Base-by-base conservation (phyloP, 2,113 vertebrate genomes). In the Peromyscus californicus region DNA sequence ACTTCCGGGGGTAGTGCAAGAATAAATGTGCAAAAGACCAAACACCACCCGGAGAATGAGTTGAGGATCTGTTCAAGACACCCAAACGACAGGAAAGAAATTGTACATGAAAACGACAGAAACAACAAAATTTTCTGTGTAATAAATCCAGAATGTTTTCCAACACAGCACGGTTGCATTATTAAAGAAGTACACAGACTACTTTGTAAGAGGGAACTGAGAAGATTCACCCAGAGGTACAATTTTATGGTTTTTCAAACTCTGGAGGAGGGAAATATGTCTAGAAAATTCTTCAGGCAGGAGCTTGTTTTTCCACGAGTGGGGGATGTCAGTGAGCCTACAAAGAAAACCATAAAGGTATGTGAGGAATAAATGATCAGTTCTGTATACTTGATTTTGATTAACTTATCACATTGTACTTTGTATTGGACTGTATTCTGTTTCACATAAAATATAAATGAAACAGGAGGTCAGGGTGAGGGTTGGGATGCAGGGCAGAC, bases 341-440 rank as follows among this genome's bases (percentile, higher is more conserved):
- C 9, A 4, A 90, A 72, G 3, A 21, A 78, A 83, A 3, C 54
- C 45, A 13, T 36, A 69, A 69, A 90, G 29, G 36, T 72, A 9
- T 78, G 1, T n/a, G 48, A 93, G 63, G 24, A 74, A 88, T 76
- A 89, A 48, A 63, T 82, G 89, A 33, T 75, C 48, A 69, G 57
- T 74, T 74, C 59, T 91, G 29, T 83, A 36, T 82, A n/a, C 79
- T 96, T 86, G 83, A 69, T 97, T 97, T 93, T 83, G 85, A 83
- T 86, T 76, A 82, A 33, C 72, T 95, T 69, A 95, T 87, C 39
- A 75, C 54, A 84, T 17, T 63, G 26, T 48, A 87, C 11, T n/a
- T 92, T 88, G 59, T 24, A 88, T 21, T 51, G 13, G 61, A 91
- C 89, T 94, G 15, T 65, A 91, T 83, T 36, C 9, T 75, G 33